Evolutionary conservation across 2,888 invertebrate genomes (phyloP), one percentile per base, ranked within the genome.

Genomic region (Mythimna lalbum): DNA sequence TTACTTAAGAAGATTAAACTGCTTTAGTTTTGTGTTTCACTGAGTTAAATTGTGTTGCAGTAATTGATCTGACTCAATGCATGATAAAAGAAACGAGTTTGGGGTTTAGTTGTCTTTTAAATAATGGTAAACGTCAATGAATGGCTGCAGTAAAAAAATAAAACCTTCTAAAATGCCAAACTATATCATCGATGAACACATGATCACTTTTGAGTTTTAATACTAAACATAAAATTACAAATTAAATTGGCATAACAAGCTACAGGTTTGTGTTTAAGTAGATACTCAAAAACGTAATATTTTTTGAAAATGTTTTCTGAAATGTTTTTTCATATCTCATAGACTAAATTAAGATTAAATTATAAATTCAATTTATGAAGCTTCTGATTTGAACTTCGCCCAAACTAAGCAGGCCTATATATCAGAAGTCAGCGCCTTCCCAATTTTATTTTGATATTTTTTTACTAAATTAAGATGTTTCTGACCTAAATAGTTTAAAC

Each of bases 381-480:
- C 43, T 5, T 39, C 43, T 43, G 43, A 43, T 33, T 33, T 33
- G 33, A 33, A 9, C 17, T 43, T 27, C 27, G 27, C 43, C 43
- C 17, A 5, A 43, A 43, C 39, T 14, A 43, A 14, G 39, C 17
- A 43, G 43, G 17, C 43, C 17, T 43, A 2, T 43, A 17, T 43
- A 14, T 17, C 5, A 14, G 6, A 6, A 43, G 17, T 43, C 17
- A 43, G 43, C 1, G 39, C 12, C 39, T 14, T 39, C 39, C 14
- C 0, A 39, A 39, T 14, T 39, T 39, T 39, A 39, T 39, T 39
- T 39, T 39, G 14, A 39, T 39, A 4, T 39, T 14, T 39, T n/a
- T 39, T 39, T 39, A 39, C 17, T 43, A 6, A 43, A 49, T 47
- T 31, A 74, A 31, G 14, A 27, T 53, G 39, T 75, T 55, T 49